phyloP scores from a whole-genome alignment of 2,888 invertebrate genomes.

The Eucera pruinosa region DNA sequence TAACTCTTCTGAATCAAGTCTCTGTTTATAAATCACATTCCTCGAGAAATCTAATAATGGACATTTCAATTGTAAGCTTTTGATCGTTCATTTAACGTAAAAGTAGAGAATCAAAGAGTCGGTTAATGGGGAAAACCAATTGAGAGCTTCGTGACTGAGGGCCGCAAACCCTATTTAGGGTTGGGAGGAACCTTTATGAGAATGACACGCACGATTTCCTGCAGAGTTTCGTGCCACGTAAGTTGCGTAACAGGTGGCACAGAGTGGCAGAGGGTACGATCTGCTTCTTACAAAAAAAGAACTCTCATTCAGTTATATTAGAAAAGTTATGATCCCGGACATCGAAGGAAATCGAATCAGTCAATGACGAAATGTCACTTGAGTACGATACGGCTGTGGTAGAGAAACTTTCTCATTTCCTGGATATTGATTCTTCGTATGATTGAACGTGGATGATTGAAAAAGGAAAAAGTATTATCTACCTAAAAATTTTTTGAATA shows the following conservation, averaged over 20 bases:
- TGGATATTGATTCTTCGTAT: background rate
- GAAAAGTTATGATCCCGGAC: slow-evolving; percentile 66
- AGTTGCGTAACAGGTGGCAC: slow-evolving; percentile 70
- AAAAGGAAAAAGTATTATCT: background rate
- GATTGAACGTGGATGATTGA: background rate
- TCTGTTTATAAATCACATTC: too few species aligned
- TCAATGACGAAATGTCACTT: slow-evolving; percentile 37
- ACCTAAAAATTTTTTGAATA: too few species aligned
- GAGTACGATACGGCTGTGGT: background rate
- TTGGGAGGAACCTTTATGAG: slow-evolving; percentile 49
- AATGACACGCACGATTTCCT: slow-evolving; percentile 59
- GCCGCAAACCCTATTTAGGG: slow-evolving; percentile 34
- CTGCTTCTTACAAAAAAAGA: slow-evolving; percentile 1
- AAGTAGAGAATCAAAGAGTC: slow-evolving; percentile 23
- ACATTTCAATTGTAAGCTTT: slow-evolving; percentile 1
- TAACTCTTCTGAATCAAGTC: too few species aligned
- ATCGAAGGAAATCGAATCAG: slow-evolving; percentile 56
- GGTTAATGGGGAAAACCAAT: slow-evolving; percentile 39
- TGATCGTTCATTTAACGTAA: background rate
- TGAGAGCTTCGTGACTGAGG: slow-evolving; percentile 36
- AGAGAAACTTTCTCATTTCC: slow-evolving; percentile 49
- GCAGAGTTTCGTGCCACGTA: slow-evolving; percentile 55
- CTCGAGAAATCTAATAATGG: background rate
- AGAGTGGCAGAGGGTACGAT: slow-evolving; percentile 38
- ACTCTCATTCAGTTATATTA: slow-evolving; percentile 69